Evolutionary conservation across 2,113 vertebrate species (phyloP).

Genomic region (Anser cygnoides): DNA sequence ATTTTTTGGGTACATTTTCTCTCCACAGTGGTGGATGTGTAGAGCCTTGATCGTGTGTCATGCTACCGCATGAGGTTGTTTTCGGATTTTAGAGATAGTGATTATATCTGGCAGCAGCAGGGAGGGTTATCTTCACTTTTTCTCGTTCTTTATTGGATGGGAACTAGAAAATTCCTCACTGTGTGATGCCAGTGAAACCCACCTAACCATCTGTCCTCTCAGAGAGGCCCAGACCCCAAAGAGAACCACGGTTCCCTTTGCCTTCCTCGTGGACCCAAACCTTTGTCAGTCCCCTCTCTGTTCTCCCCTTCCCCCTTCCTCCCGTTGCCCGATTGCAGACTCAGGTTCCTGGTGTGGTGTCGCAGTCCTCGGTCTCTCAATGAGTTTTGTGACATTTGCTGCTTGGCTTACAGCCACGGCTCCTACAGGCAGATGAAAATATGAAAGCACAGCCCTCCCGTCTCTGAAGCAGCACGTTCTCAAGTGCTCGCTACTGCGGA

Average conservation of each 20-base stretch:
- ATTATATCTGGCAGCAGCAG: not conserved
- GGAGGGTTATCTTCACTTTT: not conserved
- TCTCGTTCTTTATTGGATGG: not conserved
- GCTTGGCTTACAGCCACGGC: not conserved
- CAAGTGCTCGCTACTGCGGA: not conserved
- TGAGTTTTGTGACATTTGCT: conserved; percentile 29
- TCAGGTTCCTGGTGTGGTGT: not conserved
- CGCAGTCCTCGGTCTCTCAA: not conserved
- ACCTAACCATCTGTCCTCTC: not conserved
- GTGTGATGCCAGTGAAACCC: not conserved
- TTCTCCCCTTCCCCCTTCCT: not conserved
- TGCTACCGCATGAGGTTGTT: not conserved
- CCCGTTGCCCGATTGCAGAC: not conserved
- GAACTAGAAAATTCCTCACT: not conserved
- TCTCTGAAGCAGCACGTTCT: not conserved
- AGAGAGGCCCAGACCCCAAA: not conserved
- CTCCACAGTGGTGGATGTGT: not conserved
- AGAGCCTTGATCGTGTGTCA: not conserved
- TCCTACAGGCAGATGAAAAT: conserved; percentile 3
- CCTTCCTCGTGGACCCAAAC: not conserved
- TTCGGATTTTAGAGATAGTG: not conserved
- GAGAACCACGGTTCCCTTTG: not conserved
- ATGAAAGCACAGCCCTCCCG: not conserved
- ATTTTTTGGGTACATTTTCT: not conserved
- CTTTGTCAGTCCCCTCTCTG: not conserved